These are phyloP conservation scores for Alethe castanea DNA, from an alignment of 2,113 vertebrate genomes.

Conservation along the genomic window DNA sequence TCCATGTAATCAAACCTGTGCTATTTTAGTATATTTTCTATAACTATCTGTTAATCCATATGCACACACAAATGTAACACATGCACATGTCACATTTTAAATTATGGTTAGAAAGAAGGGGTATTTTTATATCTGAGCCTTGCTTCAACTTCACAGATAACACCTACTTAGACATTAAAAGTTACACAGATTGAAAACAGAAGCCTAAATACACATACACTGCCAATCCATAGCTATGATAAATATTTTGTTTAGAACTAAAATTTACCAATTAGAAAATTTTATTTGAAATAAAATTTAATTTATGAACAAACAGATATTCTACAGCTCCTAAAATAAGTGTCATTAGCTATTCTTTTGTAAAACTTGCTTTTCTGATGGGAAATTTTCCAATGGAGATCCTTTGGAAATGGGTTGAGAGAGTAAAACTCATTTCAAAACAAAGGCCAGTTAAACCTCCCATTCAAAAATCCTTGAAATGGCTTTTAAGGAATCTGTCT, in stretches of 20 bases:
- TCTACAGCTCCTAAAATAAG: not conserved
- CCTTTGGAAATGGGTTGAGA: not conserved
- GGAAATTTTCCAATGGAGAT: not conserved
- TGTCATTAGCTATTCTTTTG: not conserved
- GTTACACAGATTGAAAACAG: not conserved
- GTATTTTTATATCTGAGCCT: not conserved
- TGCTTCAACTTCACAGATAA: constrained; percentile 11
- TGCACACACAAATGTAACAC: not conserved
- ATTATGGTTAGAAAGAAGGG: not conserved
- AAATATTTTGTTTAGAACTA: not conserved
- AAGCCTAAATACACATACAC: not conserved
- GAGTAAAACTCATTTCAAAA: not conserved
- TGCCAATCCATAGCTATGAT: not conserved
- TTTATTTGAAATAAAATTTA: not conserved
- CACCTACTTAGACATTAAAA: not conserved
- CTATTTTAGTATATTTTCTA: not conserved
- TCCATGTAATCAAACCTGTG: not conserved
- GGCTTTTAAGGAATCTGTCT: not conserved
- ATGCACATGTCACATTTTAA: not conserved
- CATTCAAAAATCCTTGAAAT: not conserved
- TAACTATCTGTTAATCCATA: not conserved
- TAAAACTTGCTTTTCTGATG: not conserved
- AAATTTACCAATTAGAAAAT: not conserved
- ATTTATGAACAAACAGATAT: not conserved
- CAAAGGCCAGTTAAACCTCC: not conserved